Evolutionary conservation across 2,113 vertebrate species (phyloP), one percentile per base, ranked within the genome.

Genomic region (Amazona vittata): DNA sequence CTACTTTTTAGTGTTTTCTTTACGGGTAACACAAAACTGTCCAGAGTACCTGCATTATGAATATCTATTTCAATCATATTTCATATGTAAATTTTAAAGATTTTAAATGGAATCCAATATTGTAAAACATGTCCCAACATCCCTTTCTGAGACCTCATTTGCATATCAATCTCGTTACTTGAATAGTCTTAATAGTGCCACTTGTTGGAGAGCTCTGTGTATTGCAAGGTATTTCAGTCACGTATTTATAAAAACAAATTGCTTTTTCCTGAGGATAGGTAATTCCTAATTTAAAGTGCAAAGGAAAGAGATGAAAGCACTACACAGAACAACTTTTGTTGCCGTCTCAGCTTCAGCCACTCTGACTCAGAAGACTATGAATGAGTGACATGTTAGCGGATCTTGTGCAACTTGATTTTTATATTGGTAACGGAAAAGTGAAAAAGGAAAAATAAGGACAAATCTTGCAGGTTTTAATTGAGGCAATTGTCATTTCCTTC

Each of bases 111-210:
- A 87, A 93, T 71, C 53, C 86, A 94, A 46, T 84, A 82, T 91
- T 95, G 96, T 96, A 96, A 95, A 95, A 96, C 96, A 95, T 50
- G 95, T 96, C 92, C 92, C 93, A 94, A 95, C 89, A 97, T 89
- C 95, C 96, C 94, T 95, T 87, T 87, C 80, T 87, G 86, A 94
- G 62, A 77, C 75, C 91, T 95, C 12, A 92, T 96, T 96, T 96
- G 91, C 96, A 96, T 96, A 94, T 96, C 93, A 89, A 84, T 96
- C 90, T 94, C 0, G 0, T 59, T 67, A 91, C 83, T 84, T 94
- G 91, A 92, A 68, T 94, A 97, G 95, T 94, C 91, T 83, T 95
- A 91, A 92, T 86, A 71, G 84, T 73, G 75, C 82, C 87, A 87
- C 81, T 91, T 91, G 69, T 92, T 50, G 67, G 90, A 89, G 93